phyloP scores from a whole-genome alignment of 2,113 vertebrate genomes.

The Passer domesticus region DNA sequence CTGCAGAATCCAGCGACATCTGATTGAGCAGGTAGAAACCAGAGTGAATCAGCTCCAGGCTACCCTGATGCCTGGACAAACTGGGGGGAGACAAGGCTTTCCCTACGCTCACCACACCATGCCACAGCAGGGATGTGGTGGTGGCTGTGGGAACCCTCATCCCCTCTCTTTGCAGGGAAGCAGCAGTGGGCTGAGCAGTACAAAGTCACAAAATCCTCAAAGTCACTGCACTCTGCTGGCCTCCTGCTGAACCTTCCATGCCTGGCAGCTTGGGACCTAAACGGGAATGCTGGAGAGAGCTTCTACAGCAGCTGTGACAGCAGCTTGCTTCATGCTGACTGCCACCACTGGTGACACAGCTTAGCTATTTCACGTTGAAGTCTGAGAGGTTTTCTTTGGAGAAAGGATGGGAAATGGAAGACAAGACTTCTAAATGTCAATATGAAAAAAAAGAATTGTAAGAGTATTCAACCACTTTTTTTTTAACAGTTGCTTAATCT shows the following conservation, averaged over 20 bases:
- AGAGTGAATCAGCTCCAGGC: not conserved
- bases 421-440: not conserved
- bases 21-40: not conserved
- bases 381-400: not conserved
- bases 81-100: rapidly evolving
- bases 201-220: rapidly evolving
- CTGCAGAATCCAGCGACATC: not conserved
- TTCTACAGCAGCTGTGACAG: not conserved
- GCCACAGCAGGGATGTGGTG: not conserved
- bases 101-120: not conserved
- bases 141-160: not conserved
- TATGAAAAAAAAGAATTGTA: not conserved
- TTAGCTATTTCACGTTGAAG: not conserved
- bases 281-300: not conserved
- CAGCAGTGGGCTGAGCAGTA: not conserved
- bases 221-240: not conserved
- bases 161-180: rapidly evolving
- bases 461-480: not conserved
- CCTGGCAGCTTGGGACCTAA: not conserved
- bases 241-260: not conserved
- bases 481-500: not conserved
- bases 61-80: not conserved
- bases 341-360: not conserved
- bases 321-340: not conserved
- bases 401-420: not conserved